These are phyloP conservation scores for Leiothrix lutea DNA, from an alignment of 2,113 vertebrate genomes.

Conservation along the genomic window DNA sequence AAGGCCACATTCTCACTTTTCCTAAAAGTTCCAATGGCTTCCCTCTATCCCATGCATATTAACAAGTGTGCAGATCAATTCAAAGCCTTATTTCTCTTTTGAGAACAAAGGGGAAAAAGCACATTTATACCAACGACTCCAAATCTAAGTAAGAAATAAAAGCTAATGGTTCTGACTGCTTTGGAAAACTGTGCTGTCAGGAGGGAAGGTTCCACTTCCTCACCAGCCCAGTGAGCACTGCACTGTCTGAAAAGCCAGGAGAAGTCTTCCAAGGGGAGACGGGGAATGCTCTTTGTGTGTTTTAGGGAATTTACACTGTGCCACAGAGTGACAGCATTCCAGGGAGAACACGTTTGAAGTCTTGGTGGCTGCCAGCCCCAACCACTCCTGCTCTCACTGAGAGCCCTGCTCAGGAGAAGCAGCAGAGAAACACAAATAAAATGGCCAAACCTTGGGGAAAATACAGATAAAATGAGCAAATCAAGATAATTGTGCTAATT, in stretches of 20 bases:
- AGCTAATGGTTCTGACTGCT: not conserved
- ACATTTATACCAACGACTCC: not conserved
- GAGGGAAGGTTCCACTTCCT: not conserved
- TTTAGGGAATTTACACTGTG: not conserved
- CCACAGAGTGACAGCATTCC: accelerated
- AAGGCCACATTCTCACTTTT: not conserved
- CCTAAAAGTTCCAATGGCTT: not conserved
- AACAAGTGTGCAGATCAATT: not conserved
- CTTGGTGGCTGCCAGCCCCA: not conserved
- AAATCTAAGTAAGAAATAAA: not conserved
- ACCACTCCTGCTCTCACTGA: not conserved
- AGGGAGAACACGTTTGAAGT: accelerated
- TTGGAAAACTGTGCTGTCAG: not conserved
- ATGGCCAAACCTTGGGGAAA: not conserved
- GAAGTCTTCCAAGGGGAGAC: not conserved
- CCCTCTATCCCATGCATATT: not conserved
- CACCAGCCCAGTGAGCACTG: not conserved
- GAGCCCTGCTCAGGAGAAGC: not conserved
- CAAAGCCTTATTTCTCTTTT: not conserved
- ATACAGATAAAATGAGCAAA: not conserved
- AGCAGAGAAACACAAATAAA: not conserved
- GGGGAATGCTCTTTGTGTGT: not conserved
- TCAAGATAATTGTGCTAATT: slow-evolving; percentile 45
- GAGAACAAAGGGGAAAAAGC: not conserved
- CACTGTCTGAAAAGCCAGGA: not conserved